Evolutionary conservation across 2,113 vertebrate genomes (phyloP).

Genomic region (Hyperoodon ampullatus): DNA sequence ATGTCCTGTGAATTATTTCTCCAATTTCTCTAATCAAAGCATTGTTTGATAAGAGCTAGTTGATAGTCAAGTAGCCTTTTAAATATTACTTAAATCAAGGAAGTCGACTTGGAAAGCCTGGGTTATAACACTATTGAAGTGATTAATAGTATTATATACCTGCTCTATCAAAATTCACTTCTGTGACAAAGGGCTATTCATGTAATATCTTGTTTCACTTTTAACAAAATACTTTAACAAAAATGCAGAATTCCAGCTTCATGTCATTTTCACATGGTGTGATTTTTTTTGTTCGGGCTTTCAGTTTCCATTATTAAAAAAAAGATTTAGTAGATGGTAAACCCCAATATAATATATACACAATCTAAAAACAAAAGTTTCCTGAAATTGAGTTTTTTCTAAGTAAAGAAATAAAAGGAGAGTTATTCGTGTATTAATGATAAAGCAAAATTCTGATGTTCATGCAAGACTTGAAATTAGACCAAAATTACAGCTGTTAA

Average conservation of each 20-base stretch:
- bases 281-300: background rate
- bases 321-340: background rate
- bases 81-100: slow-evolving; percentile 65
- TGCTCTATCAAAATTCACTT: slow-evolving; percentile 57
- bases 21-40: slow-evolving; percentile 61
- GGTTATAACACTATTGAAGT: slow-evolving; percentile 43
- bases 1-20: slow-evolving; percentile 57
- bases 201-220: slow-evolving; percentile 58
- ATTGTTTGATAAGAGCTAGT: slow-evolving; percentile 61
- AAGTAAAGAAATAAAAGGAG: slow-evolving; percentile 29
- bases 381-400: background rate
- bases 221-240: slow-evolving; percentile 35
- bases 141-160: slow-evolving; percentile 58
- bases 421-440: background rate
- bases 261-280: background rate
- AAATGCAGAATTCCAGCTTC: background rate
- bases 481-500: background rate
- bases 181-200: slow-evolving; percentile 57
- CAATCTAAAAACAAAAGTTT: background rate
- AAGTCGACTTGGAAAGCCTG: slow-evolving; percentile 61
- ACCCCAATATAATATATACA: background rate
- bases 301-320: background rate
- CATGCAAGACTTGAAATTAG: background rate
- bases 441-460: background rate
- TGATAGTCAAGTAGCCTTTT: slow-evolving; percentile 68